Evolutionary conservation across 2,113 vertebrate genomes (phyloP), one percentile per base, ranked within the genome.

Genomic region (Nanorana parkeri): DNA sequence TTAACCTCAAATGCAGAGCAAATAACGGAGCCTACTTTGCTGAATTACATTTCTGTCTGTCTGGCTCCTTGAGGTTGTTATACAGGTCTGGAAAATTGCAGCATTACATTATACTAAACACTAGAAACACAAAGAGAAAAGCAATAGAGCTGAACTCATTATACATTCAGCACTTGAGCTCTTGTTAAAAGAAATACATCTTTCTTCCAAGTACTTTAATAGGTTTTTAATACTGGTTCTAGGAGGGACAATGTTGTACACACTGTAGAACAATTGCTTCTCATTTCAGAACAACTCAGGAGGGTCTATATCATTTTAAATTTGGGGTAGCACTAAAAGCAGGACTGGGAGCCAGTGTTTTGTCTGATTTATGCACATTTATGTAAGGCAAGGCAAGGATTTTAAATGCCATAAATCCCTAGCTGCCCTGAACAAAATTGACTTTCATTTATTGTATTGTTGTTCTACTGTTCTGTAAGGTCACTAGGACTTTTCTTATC

Each of bases 301-400:
- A 51, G 67, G 36, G 41, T 71, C 67, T 74, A 74, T 17, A 63
- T 83, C 78, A 83, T 52, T 85, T 67, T 23, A 80, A 87, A 83
- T 81, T 79, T 74, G 10, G 58, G n/a, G 8, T 87, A 68, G 41
- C 77, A 83, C 61, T 82, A 63, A 85, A 90, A 76, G 86, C 47
- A 83, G 65, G 85, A 84, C 52, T 52, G 86, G 76, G 81, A 0
- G 78, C 36, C 0, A 0, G 68, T 78, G 83, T 58, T 80, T 87
- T 83, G 81, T 56, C 85, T 87, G 84, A 87, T 86, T 87, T 86
- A 89, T 87, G 83, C 72, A 69, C 58, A 75, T 87, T 80, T 85
- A 87, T 89, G 89, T 84, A 87, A 86, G 81, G 60, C 80, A 84
- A 80, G 26, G 86, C 66, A 81, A 84, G 86, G 81, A 80, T 81